These are phyloP conservation scores for Sanderia malayensis DNA, from an alignment of 30 jellyfish, hydroid and myxozoan species.

Conservation along the genomic window DNA sequence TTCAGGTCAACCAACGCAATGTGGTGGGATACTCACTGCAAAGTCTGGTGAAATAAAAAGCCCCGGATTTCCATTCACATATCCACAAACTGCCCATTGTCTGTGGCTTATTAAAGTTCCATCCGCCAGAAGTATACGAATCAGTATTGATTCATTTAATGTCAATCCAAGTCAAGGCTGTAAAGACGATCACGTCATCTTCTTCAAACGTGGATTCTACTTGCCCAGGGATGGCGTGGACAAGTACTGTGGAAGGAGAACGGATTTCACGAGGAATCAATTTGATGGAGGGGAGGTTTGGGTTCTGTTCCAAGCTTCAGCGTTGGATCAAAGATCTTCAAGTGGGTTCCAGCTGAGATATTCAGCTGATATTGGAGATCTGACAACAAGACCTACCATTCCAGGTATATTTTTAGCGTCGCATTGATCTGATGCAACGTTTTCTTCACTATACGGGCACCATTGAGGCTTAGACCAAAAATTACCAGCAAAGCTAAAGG, in stretches of 20 bases:
- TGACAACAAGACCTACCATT: not conserved
- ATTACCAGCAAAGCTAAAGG: no score
- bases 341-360: constrained; percentile 39
- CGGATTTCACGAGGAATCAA: not conserved
- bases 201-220: constrained; percentile 51
- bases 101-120: constrained; percentile 71
- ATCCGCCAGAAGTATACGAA: constrained; percentile 27
- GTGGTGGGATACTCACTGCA: constrained; percentile 79
- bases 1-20: constrained; percentile 19
- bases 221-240: constrained; percentile 50
- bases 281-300: constrained; percentile 41
- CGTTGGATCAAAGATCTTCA: constrained; percentile 4
- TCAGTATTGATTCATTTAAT: constrained; percentile 52
- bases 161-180: constrained; percentile 45
- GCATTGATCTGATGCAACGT: no score
- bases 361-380: not conserved
- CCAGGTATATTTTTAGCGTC: constrained; percentile 23
- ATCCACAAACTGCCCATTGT: constrained; percentile 56
- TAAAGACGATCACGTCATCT: constrained; percentile 57
- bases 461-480: no score
- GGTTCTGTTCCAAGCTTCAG: constrained; percentile 34
- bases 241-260: constrained; percentile 36
- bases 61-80: constrained; percentile 68
- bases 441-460: no score
- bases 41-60: constrained; percentile 48